Percentiles rank a stretch among this genome's conserved stretches.
Evolutionary conservation across 92 coral and sea anemone species (phyloP).

Genomic region (Siderastrea radians): DNA sequence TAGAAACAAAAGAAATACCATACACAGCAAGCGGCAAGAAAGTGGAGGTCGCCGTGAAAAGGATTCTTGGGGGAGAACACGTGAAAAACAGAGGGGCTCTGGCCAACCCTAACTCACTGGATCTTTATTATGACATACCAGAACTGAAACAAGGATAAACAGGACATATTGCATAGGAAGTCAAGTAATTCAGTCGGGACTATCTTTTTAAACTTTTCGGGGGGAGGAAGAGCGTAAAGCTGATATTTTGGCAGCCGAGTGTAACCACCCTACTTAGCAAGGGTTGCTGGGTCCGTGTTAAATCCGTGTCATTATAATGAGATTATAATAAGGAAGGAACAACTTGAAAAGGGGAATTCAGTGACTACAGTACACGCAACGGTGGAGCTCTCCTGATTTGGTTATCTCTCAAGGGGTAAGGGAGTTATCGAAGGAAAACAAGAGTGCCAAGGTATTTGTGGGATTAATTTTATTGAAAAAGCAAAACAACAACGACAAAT

Average conservation of each 20-base stretch:
- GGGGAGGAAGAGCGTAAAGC: not conserved
- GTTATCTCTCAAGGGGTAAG: too few species aligned
- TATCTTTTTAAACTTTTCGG: not conserved
- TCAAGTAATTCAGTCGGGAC: not conserved
- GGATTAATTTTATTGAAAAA: not conserved
- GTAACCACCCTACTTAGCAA: too few species aligned
- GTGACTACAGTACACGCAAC: too few species aligned
- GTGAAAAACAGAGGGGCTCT: conserved; percentile 89
- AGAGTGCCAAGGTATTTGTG: too few species aligned
- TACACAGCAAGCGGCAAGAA: conserved; percentile 98
- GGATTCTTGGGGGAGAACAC: conserved; percentile 86
- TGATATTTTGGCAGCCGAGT: not conserved
- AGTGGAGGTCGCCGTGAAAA: conserved; percentile 97
- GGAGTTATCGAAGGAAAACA: too few species aligned
- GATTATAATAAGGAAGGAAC: not conserved
- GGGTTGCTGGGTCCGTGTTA: not conserved
- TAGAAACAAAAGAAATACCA: conserved; percentile 96
- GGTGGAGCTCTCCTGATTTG: too few species aligned
- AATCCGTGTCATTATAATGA: too few species aligned
- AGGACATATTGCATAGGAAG: not conserved
- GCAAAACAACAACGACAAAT: not conserved
- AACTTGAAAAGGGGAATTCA: not conserved
- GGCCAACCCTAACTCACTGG: conserved; percentile 92
- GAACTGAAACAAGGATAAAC: conserved; percentile 67
- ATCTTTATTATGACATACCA: conserved; percentile 77